Evolutionary conservation across 2,888 invertebrate species (phyloP), one percentile per base, ranked within the genome.

Genomic region (Cataglyphis livida): DNA sequence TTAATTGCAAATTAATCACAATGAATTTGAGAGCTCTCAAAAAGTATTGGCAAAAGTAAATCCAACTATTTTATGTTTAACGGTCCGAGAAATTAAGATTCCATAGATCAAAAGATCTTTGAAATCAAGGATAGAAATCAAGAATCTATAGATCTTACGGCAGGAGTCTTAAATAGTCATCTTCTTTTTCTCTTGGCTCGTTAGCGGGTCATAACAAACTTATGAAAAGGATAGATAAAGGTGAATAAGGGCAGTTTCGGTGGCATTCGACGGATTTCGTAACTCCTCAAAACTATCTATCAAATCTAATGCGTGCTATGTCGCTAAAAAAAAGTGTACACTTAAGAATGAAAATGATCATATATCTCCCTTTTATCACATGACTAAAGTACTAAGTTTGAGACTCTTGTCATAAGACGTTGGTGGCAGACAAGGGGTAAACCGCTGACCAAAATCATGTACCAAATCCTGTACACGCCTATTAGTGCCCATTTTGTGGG

Each of bases 41-140:
- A 35, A 51, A 66, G 35, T 35, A 12, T 48, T 5, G 12, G 15
- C 28, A 28, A 7, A n/a, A 21, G 9, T 21, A 28, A 41, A 32
- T 62, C 18, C 18, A 35, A 48, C 35, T 25, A 1, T 15, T 35
- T 74, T 12, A 32, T 15, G 12, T 64, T 74, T 74, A 62, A 74
- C 18, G 15, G 48, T 62, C 32, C n/a, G 2, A 21, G 9, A 15
- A 61, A n/a, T 15, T 10, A 15, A 61, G 32, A 32, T 3, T 35
- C 25, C 18, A 25, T 0, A 10, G 64, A 51, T 12, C 38, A 35
- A 51, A 35, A 15, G 21, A 65, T 12, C 38, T 28, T 76, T 54
- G 9, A 38, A 7, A 21, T 28, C 12, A 18, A 54, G 35, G 21
- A 1, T 38, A 28, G 9, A 35, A 15, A 35, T 35, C 10, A 3